Percentiles rank a stretch among this genome's conserved stretches.
Evolutionary conservation across 2,888 invertebrate genomes (phyloP).

Genomic region (Caenorhabditis doughertyi): DNA sequence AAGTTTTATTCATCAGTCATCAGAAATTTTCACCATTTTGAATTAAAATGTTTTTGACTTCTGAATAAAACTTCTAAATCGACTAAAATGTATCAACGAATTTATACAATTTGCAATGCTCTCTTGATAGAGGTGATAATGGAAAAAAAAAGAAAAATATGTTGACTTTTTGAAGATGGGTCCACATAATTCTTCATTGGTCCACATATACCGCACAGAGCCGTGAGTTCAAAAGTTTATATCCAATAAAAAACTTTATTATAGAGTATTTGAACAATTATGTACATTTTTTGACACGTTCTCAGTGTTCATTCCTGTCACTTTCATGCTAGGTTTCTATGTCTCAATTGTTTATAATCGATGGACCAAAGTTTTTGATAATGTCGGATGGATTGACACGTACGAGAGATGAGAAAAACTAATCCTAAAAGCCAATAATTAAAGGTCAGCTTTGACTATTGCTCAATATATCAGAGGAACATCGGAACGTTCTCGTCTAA

Average conservation of each 20-base stretch:
- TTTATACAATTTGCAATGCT: no score
- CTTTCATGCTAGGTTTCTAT: slow-evolving; percentile 80
- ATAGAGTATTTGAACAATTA: slow-evolving; percentile 76
- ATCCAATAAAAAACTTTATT: not conserved
- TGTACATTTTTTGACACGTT: slow-evolving; percentile 78
- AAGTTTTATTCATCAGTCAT: no score
- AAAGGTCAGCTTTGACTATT: slow-evolving; percentile 74
- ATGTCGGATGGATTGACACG: slow-evolving; percentile 81
- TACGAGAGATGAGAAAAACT: slow-evolving; percentile 41
- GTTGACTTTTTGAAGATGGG: no score
- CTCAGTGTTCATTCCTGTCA: slow-evolving; percentile 78
- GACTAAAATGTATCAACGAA: no score
- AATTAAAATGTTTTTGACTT: no score
- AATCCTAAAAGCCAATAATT: not conserved
- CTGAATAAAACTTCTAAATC: no score
- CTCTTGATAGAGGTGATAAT: no score
- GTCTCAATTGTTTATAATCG: slow-evolving; percentile 77
- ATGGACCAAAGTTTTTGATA: slow-evolving; percentile 75
- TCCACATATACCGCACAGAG: no score
- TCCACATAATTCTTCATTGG: no score
- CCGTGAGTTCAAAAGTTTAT: not conserved
- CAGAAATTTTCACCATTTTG: no score
- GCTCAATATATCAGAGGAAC: slow-evolving; percentile 72
- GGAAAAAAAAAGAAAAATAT: no score
- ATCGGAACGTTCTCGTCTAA: slow-evolving; percentile 71